Evolutionary conservation across 2,888 invertebrate genomes (phyloP).

Genomic region (Diabrotica balteata): DNA sequence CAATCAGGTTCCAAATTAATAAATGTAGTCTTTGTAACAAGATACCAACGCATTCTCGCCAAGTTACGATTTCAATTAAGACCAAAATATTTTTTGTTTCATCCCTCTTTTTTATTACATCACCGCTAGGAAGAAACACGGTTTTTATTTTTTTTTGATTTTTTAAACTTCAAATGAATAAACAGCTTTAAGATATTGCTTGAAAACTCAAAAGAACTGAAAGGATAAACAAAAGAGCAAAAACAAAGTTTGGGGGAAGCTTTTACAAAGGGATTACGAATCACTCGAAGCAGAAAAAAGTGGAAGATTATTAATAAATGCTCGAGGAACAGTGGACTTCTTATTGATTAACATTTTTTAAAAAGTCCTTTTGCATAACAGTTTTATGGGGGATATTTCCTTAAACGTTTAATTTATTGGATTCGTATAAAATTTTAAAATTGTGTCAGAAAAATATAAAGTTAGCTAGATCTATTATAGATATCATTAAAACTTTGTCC

Average conservation of each 20-base stretch:
- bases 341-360: too few species aligned
- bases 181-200: constrained; percentile 5
- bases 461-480: not conserved
- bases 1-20: too few species aligned
- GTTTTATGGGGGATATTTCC: too few species aligned
- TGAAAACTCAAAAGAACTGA: constrained; percentile 4
- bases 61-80: constrained; percentile 3
- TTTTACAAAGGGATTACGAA: constrained; percentile 9
- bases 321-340: not conserved
- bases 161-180: constrained; percentile 11
- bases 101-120: constrained; percentile 9
- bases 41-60: not conserved
- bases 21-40: not conserved
- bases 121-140: constrained; percentile 11
- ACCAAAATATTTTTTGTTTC: not conserved
- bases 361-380: too few species aligned
- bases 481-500: not conserved
- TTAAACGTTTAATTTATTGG: too few species aligned
- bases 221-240: constrained; percentile 13
- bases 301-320: constrained; percentile 11
- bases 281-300: constrained; percentile 11
- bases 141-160: constrained; percentile 7
- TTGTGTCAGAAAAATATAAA: not conserved
- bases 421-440: too few species aligned
- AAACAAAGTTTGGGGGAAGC: not conserved